Percentiles rank a stretch among this genome's conserved stretches.
Evolutionary conservation across 2,888 invertebrate genomes (phyloP).

Genomic region (Pemphredon lugubris): DNA sequence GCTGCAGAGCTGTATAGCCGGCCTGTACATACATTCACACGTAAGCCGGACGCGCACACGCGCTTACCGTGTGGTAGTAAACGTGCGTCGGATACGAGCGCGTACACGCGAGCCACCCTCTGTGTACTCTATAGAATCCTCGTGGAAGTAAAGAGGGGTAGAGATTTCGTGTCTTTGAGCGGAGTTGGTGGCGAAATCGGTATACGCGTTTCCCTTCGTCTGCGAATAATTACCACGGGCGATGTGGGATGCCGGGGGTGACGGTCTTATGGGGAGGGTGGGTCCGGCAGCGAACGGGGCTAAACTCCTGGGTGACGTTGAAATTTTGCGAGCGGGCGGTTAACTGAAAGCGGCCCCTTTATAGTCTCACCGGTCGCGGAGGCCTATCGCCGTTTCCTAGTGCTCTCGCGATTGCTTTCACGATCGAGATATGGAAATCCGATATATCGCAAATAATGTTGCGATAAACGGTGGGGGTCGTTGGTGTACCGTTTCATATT

Average conservation of each 20-base stretch:
- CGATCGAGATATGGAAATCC: too few relatives aligned
- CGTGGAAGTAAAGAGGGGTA: constrained; percentile 24
- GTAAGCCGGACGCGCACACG: constrained; percentile 1
- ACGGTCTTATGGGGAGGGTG: constrained; percentile 19
- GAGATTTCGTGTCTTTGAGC: constrained; percentile 50
- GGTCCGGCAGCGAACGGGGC: constrained; percentile 13
- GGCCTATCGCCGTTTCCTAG: too few relatives aligned
- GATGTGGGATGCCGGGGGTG: constrained; percentile 37
- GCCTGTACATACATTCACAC: constrained; percentile 6
- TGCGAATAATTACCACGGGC: constrained; percentile 63
- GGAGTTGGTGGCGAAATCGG: constrained; percentile 51
- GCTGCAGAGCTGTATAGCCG: constrained; percentile 47
- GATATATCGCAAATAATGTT: too few relatives aligned
- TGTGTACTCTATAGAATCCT: constrained; percentile 38
- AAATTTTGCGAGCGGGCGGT: constrained; percentile 28
- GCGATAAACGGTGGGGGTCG: too few relatives aligned
- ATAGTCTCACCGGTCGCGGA: too few relatives aligned
- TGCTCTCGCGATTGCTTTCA: too few relatives aligned
- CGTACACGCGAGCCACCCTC: constrained; percentile 38
- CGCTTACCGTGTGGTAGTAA: constrained; percentile 23
- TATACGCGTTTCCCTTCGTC: constrained; percentile 59
- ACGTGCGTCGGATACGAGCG: constrained; percentile 44
- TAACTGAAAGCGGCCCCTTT: too few relatives aligned
- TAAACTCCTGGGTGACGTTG: constrained; percentile 15
- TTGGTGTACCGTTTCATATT: too few relatives aligned